Conservation (phyloP, 2,797 vertebrate genomes). For the Clarias fuscus region DNA sequence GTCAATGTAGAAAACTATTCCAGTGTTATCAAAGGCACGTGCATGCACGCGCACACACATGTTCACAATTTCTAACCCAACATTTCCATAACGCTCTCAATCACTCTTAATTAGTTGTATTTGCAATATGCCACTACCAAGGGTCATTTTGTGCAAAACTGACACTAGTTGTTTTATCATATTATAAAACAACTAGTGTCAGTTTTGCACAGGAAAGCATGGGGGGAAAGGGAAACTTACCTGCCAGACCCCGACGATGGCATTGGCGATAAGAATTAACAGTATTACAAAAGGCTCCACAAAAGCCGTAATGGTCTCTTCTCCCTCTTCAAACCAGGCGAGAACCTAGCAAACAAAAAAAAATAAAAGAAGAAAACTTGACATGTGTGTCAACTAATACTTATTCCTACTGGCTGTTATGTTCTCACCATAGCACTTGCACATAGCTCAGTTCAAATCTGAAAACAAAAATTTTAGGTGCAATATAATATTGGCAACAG, state of each 20-base stretch:
- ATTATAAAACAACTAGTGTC: background rate
- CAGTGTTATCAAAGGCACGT: background rate
- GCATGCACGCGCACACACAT: background rate
- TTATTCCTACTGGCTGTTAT: background rate
- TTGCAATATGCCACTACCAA: background rate
- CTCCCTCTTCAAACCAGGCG: slow-evolving; percentile 99
- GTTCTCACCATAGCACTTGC: background rate
- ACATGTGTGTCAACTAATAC: background rate
- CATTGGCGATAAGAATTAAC: slow-evolving; percentile 97
- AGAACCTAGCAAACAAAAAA: slow-evolving; percentile 78
- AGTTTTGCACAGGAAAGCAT: background rate
- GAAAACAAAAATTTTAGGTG: background rate
- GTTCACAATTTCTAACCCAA: background rate
- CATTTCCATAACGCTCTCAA: too few relatives aligned
- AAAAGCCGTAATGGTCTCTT: slow-evolving; percentile 96
- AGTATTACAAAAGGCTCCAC: slow-evolving; percentile 99
- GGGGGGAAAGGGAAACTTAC: slow-evolving; percentile 69
- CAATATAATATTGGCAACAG: background rate
- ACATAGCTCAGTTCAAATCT: background rate
- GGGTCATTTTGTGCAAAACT: background rate
- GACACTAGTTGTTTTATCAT: background rate
- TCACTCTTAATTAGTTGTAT: background rate
- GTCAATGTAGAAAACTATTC: background rate
- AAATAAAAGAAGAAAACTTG: background rate
- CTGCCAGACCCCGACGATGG: slow-evolving; percentile 99